Evolutionary conservation across 2,113 vertebrate genomes (phyloP).

Genomic region (Brachypodius melanocephalos): DNA sequence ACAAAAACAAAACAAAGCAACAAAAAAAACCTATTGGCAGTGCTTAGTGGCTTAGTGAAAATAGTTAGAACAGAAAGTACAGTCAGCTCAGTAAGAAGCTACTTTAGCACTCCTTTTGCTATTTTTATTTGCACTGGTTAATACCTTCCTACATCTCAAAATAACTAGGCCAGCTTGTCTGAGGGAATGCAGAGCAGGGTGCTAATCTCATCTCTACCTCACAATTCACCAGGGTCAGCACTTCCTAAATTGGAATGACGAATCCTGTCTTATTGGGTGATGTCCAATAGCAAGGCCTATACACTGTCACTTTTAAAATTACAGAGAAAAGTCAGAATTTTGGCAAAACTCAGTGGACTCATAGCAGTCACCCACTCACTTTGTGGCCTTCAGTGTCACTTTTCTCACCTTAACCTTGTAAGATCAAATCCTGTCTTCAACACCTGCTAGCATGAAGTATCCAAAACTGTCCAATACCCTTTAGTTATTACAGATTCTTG

Average conservation of each 20-base stretch:
- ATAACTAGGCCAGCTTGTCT: conserved; percentile 40
- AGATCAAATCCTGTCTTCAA: not conserved
- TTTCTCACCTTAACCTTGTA: not conserved
- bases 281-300: not conserved
- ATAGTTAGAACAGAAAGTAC: conserved; percentile 17
- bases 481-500: not conserved
- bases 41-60: not conserved
- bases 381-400: not conserved
- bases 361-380: not conserved
- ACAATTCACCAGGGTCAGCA: conserved; percentile 26
- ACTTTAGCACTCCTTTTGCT: not conserved
- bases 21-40: fast-evolving
- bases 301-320: not conserved
- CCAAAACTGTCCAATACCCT: not conserved
- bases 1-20: no score
- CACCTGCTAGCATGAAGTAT: not conserved
- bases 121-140: conserved; percentile 49
- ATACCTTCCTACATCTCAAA: conserved; percentile 7
- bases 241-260: conserved; percentile 9
- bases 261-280: not conserved
- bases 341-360: not conserved
- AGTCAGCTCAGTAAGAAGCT: not conserved
- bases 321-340: not conserved
- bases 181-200: not conserved
- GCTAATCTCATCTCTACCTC: conserved; percentile 34